These are phyloP conservation scores for Idaea straminata DNA, from an alignment of 2,888 invertebrate species.

Conservation along the genomic window DNA sequence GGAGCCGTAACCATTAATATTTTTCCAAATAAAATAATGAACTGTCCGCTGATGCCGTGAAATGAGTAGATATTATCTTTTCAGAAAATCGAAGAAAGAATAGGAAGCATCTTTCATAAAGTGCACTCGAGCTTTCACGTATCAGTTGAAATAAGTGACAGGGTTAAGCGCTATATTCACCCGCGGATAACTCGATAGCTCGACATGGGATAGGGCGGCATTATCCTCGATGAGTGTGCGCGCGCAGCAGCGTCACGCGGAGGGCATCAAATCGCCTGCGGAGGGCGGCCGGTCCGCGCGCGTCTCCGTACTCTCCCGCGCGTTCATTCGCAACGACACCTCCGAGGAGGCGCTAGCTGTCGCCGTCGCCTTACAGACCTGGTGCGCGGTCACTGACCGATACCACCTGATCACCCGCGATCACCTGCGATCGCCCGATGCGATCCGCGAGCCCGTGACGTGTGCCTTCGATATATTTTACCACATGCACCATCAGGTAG, in stretches of 20 bases:
- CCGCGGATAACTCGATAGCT: constrained; percentile 74
- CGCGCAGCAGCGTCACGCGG: constrained; percentile 75
- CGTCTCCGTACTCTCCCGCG: constrained; percentile 54
- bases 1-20: constrained; percentile 3
- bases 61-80: constrained; percentile 22
- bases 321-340: constrained; percentile 59
- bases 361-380: constrained; percentile 40
- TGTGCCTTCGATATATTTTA: constrained; percentile 33
- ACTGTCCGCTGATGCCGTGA: not conserved
- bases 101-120: constrained; percentile 33
- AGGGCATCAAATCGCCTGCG: constrained; percentile 76
- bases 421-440: constrained; percentile 40
- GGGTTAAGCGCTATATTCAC: constrained; percentile 60
- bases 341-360: constrained; percentile 49
- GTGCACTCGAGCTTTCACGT: constrained; percentile 43
- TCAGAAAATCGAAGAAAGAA: constrained; percentile 25
- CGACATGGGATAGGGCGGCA: constrained; percentile 73
- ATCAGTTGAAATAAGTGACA: constrained; percentile 53
- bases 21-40: not conserved
- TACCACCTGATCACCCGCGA: constrained; percentile 40
- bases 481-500: constrained; percentile 56
- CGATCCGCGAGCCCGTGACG: constrained; percentile 28
- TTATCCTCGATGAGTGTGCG: constrained; percentile 67
- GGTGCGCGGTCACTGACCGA: constrained; percentile 70
- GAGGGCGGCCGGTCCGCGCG: constrained; percentile 74